Evolutionary conservation across 1,140 invertebrate genomes (phyloP), one percentile per base, ranked within the genome.

Genomic region (Atta texana): DNA sequence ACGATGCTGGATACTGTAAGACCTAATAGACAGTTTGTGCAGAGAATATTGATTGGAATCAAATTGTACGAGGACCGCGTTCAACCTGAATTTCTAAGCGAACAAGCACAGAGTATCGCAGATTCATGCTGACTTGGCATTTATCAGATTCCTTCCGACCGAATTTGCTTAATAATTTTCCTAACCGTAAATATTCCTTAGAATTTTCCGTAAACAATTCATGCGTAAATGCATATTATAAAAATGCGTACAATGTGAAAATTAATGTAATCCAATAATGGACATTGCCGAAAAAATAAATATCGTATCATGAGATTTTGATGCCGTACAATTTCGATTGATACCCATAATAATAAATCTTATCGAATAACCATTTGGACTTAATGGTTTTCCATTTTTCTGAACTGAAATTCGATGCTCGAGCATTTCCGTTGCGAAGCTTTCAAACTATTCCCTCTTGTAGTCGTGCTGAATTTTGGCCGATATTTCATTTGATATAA

Each of bases 301-400:
- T 78, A 78, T 76, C 24, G 66, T 69, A 51, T 78, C 61, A 66
- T 66, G 76, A 51, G 76, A 51, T 78, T 78, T 78, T 78, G 44
- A 78, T 78, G 24, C 18, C 61, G 24, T 18, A 31, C 24, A 49
- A 78, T 78, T 78, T 78, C 24, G 76, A 34, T 78, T 39, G 61
- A 49, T 69, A 69, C 21, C 18, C 55, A 66, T 78, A 78, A 66
- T 64, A 51, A 78, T 78, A 75, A 88, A 89, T 89, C 72, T 75
- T 74, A 89, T 89, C 87, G 88, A 89, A 89, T 89, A 89, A 89
- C 76, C 87, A 82, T 89, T 89, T 89, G 81, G 63, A 89, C 80
- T 85, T 89, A 89, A 89, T 84, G 72, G 76, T 74, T 78, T 89
- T 78, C 81, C 88, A 89, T 89, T 85, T 82, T 89, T 88, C 88